Percentiles rank a stretch among this genome's conserved stretches.
Evolutionary conservation across 2,888 invertebrate species (phyloP).

Genomic region (Anticlea derivata): DNA sequence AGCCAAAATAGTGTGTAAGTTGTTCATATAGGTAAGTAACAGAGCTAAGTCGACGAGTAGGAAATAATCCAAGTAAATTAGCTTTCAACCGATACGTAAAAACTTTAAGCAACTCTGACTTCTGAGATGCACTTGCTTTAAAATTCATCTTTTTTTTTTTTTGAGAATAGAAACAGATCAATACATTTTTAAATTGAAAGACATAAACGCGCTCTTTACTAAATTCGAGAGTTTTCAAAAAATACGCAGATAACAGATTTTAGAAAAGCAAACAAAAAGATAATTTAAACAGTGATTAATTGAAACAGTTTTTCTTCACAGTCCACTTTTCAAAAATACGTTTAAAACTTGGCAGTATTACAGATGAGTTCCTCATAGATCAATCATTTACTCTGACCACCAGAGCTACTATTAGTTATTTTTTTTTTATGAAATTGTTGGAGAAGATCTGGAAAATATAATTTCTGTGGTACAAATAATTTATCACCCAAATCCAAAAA

Average conservation of each 20-base stretch:
- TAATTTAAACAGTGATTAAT: constrained; percentile 4
- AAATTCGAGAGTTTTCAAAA: not conserved
- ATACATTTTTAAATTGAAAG: not conserved
- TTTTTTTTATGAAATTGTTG: constrained; percentile 17
- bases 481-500: constrained; percentile 3
- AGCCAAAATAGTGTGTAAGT: constrained; percentile 3
- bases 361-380: constrained; percentile 26
- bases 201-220: constrained; percentile 5
- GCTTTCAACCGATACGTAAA: not conserved
- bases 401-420: constrained; percentile 21
- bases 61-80: not conserved
- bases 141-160: too few species aligned
- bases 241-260: not conserved
- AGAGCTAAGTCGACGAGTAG: not conserved
- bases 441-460: constrained; percentile 7
- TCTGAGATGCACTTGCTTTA: not conserved
- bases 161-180: not conserved
- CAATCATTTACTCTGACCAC: constrained; percentile 28
- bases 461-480: not conserved
- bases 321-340: constrained; percentile 6
- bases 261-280: constrained; percentile 2
- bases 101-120: not conserved
- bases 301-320: constrained; percentile 2
- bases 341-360: constrained; percentile 28
- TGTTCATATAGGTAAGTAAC: constrained; percentile 22